These are phyloP conservation scores for Meleagris gallopavo DNA, from an alignment of 2,113 vertebrate genomes.

Conservation along the genomic window DNA sequence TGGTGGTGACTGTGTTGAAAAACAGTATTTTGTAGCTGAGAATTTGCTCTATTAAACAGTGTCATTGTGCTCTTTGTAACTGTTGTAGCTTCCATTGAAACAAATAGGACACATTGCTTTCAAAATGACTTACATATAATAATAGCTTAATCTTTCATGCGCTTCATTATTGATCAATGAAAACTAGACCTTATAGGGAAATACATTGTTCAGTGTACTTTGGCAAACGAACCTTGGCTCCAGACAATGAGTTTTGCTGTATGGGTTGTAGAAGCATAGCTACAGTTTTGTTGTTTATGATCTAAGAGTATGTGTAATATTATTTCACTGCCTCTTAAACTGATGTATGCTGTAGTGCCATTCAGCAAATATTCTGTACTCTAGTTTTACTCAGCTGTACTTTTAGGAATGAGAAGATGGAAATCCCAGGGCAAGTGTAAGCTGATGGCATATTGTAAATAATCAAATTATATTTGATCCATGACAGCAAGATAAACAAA, in stretches of 20 bases:
- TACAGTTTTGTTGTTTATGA: not conserved
- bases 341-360: not conserved
- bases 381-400: not conserved
- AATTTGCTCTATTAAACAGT: too few relatives aligned
- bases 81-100: too few relatives aligned
- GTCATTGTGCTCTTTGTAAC: too few relatives aligned
- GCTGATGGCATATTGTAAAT: not conserved
- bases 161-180: not conserved
- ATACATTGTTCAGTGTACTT: not conserved
- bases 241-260: not conserved
- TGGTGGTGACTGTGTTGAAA: too few relatives aligned
- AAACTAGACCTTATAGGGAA: not conserved
- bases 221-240: not conserved
- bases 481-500: not conserved
- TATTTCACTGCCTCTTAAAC: not conserved
- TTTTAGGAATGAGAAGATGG: not conserved
- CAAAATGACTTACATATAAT: too few relatives aligned
- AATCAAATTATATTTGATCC: too few relatives aligned
- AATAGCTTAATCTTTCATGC: not conserved
- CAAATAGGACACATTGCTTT: too few relatives aligned
- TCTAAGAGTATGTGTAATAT: not conserved
- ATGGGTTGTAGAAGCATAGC: not conserved
- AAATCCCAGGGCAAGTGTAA: not conserved
- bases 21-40: too few relatives aligned
- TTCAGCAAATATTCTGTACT: not conserved